Conservation (phyloP, 1,140 invertebrate genomes). For the Zaprionus ghesquierei region DNA sequence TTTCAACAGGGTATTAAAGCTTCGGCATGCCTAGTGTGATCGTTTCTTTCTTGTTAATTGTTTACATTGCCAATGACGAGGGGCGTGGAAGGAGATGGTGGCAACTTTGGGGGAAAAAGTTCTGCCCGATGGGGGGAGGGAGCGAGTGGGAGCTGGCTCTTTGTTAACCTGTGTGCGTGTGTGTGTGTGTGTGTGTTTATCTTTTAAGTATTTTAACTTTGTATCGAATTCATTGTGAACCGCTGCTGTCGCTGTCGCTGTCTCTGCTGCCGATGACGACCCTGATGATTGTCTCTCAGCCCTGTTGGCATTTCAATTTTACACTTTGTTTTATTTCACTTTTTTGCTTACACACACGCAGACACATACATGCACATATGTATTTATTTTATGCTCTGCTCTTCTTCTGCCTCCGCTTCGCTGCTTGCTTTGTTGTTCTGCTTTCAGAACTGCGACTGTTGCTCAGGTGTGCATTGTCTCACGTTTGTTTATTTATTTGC, state of each 20-base stretch:
- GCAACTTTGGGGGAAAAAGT: background rate
- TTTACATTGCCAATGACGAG: slow-evolving; percentile 44
- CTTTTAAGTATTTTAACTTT: slow-evolving; percentile 50
- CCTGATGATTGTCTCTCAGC: slow-evolving; percentile 37
- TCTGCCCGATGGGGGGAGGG: too few relatives aligned
- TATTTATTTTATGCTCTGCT: slow-evolving; percentile 10
- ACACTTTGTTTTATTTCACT: slow-evolving; percentile 4
- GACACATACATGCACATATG: background rate
- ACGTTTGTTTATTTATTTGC: slow-evolving; percentile 78
- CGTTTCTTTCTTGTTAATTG: slow-evolving; percentile 37
- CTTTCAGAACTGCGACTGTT: slow-evolving; percentile 28
- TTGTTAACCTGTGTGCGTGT: background rate
- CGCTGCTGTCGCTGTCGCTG: slow-evolving; percentile 8
- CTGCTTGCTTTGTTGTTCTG: slow-evolving; percentile 29
- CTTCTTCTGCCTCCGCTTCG: slow-evolving; percentile 1
- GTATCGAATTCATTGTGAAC: slow-evolving; percentile 41
- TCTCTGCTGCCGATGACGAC: slow-evolving; percentile 21
- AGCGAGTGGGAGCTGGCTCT: too few relatives aligned
- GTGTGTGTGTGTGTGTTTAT: slow-evolving; percentile 26
- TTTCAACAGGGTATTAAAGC: background rate
- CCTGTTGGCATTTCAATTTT: slow-evolving; percentile 40
- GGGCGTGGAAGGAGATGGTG: background rate
- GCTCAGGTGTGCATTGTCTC: slow-evolving; percentile 74
- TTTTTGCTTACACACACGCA: background rate
- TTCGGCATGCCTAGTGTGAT: background rate